Evolutionary conservation across 2,797 vertebrate species (phyloP).

Genomic region (Dendrocincla fuliginosa): DNA sequence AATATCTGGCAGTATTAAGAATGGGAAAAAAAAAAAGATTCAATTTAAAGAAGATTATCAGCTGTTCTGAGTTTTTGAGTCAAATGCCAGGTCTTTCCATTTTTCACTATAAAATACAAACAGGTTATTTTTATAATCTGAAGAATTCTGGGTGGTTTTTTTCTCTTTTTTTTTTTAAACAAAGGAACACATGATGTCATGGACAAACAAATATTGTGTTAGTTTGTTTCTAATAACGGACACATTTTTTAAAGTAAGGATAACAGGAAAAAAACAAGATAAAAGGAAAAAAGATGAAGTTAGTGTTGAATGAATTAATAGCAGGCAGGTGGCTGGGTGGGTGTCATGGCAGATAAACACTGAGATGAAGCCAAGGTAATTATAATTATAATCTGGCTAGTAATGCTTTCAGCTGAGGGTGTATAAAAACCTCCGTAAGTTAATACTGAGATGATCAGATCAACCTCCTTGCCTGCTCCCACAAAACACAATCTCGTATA

Average conservation of each 20-base stretch:
- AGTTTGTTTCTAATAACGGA: constrained; percentile 38
- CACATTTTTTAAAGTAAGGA: constrained; percentile 39
- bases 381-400: constrained; percentile 60
- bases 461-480: constrained; percentile 35
- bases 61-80: constrained; percentile 20
- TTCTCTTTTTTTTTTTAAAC: not conserved
- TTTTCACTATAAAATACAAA: constrained; percentile 28
- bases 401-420: constrained; percentile 27
- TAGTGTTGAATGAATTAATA: constrained; percentile 65
- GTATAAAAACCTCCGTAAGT: constrained; percentile 19
- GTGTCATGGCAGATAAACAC: constrained; percentile 64
- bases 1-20: not conserved
- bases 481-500: not conserved
- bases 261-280: constrained; percentile 54
- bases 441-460: constrained; percentile 46
- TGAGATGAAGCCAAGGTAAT: constrained; percentile 61
- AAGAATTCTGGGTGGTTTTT: not conserved
- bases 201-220: constrained; percentile 31
- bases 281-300: constrained; percentile 62
- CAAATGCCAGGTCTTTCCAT: constrained; percentile 35
- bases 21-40: not conserved
- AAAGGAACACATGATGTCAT: constrained; percentile 8
- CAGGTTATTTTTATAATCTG: constrained; percentile 18
- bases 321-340: constrained; percentile 66
- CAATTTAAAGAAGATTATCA: constrained; percentile 12